Evolutionary conservation across 2,113 vertebrate species (phyloP).

Genomic region (Perca schrenkii): DNA sequence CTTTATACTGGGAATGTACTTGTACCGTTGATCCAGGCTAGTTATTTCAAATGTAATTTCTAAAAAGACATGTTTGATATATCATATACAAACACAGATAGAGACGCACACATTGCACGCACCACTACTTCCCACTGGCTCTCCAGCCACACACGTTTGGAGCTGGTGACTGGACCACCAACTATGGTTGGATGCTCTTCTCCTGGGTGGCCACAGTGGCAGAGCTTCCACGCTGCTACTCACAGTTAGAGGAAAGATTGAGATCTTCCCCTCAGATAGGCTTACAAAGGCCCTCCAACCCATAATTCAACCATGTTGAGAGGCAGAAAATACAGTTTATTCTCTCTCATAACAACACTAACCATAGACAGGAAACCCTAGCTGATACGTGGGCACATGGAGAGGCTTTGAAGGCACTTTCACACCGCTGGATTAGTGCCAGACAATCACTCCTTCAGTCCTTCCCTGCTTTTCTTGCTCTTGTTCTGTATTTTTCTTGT

Average conservation of each 20-base stretch:
- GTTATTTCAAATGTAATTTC: not conserved
- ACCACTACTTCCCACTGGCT: constrained; percentile 33
- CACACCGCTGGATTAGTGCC: constrained; percentile 60
- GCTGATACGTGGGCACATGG: constrained; percentile 77
- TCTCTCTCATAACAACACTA: constrained; percentile 77
- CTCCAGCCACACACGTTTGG: constrained; percentile 61
- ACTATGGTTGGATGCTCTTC: constrained; percentile 65
- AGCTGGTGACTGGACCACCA: constrained; percentile 77
- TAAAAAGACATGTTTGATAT: constrained; percentile 2
- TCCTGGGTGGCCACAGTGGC: constrained; percentile 81
- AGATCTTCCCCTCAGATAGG: constrained; percentile 73
- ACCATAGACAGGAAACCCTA: constrained; percentile 77
- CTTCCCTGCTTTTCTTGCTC: constrained; percentile 24
- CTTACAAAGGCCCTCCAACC: constrained; percentile 70
- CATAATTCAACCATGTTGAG: constrained; percentile 71
- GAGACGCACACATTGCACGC: constrained; percentile 51
- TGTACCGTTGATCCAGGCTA: too few species aligned
- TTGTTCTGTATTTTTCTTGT: constrained; percentile 35
- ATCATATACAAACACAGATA: constrained; percentile 22
- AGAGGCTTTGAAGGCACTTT: constrained; percentile 77
- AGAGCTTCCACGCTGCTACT: constrained; percentile 59
- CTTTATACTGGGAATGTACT: too few species aligned
- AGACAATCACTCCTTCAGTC: constrained; percentile 49
- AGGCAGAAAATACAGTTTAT: constrained; percentile 81
- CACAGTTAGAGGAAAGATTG: constrained; percentile 63